These are phyloP conservation scores for Carettochelys insculpta DNA, from an alignment of 2,113 vertebrate species.

Conservation along the genomic window DNA sequence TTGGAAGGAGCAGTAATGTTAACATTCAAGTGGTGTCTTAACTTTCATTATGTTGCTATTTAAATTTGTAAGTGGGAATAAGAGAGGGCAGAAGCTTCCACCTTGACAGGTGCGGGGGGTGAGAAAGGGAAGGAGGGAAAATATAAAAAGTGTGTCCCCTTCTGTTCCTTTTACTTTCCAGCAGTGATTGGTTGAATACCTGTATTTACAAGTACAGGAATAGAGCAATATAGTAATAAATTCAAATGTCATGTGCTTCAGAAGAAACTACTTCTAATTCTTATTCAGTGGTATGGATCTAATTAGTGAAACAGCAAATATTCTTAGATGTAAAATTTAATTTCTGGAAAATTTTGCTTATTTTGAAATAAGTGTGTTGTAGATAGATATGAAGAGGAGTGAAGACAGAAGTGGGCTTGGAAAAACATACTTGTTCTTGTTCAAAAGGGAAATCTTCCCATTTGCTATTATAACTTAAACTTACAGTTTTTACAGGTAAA, in stretches of 20 bases:
- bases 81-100: accelerated
- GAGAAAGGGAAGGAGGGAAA: no score
- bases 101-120: neutral
- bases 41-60: neutral
- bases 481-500: neutral
- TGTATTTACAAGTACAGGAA: neutral
- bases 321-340: neutral
- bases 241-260: neutral
- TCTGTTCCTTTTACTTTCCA: neutral
- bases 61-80: neutral
- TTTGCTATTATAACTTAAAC: neutral
- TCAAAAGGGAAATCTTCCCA: neutral
- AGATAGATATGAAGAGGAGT: neutral
- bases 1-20: neutral
- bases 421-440: neutral
- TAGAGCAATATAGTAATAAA: neutral
- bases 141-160: neutral
- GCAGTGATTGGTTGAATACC: neutral
- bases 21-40: neutral
- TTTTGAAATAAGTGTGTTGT: neutral
- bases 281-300: neutral
- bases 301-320: neutral
- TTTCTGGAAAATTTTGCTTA: neutral
- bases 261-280: neutral
- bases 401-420: neutral